Evolutionary conservation across 1,140 invertebrate species (phyloP), one percentile per base, ranked within the genome.

Genomic region (Luehdorfia chinensis): DNA sequence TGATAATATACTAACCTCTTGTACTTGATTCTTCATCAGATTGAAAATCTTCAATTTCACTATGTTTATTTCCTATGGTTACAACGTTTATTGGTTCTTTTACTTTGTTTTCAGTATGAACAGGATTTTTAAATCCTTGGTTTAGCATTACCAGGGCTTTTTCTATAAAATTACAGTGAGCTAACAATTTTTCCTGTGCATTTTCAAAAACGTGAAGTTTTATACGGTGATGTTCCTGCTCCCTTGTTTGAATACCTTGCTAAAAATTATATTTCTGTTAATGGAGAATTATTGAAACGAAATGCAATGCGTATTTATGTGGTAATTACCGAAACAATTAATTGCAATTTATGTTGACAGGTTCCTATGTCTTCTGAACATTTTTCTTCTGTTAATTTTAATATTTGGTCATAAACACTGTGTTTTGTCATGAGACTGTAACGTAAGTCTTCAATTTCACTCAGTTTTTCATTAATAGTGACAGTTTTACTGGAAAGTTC

Each of bases 331-430:
- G 57, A 68, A 12, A 87, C 56, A 8, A 68, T 70, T 33, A 69
- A 63, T 53, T 81, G 62, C 2, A 88, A 43, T 53, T 70, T 73
- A 59, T 87, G 79, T 14, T 64, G 48, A 54, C 81, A 87, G 47
- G 45, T 58, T 19, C 78, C 66, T 43, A 68, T 55, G 33, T 64
- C 49, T 5, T 74, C 61, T 3, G 68, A 55, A 45, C 73, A 75
- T 58, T 77, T 76, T 36, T 55, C 43, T 53, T 69, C 73, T 4
- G 60, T 58, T 5, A 75, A 41, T 47, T 80, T 63, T 25, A 81
- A 30, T 15, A 84, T 59, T 68, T 86, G 75, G 34, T 75, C 72
- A 41, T 68, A 84, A 27, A 79, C 57, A 34, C 55, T 74, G 41
- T 84, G 70, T 58, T 84, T 86, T 3, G 55, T 64, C 46, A 83